Base-by-base conservation (phyloP, 2,888 invertebrate species). In the Pollenia labialis region DNA sequence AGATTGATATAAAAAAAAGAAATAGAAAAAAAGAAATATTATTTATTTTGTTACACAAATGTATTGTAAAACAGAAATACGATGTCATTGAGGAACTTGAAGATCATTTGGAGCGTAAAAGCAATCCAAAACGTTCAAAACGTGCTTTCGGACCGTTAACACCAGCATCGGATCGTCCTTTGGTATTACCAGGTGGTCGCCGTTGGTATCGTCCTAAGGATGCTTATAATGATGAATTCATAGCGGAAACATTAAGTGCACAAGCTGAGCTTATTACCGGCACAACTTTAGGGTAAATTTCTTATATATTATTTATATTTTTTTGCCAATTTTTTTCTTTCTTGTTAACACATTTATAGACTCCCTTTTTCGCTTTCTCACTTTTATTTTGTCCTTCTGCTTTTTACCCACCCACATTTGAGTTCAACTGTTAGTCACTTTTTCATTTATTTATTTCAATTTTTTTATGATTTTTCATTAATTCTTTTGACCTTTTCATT, bases 261-360 rank as follows among this genome's bases (percentile, higher is more conserved):
- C 98, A 98, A 92, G 96, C 97, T 1, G 97, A 98, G 94, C 95
- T 98, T 58, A 96, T 98, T 85, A 95, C 96, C 79, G 97, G 97
- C 88, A 96, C 96, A 89, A 96, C 97, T 84, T 95, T 97, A 92
- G 98, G 98, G 98, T 98, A 95, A 94, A 91, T 87, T 87, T 52
- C 0, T 77, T 64, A 71, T 72, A 69, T 81, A 62, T 79, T 71
- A 23, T 48, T 52, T 32, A 32, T 32, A 32, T 32, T 56, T 56
- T 23, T 23, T 23, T 2, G 23, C 23, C 23, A 23, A 64, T 14
- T 82, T 32, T 32, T 6, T 75, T 52, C 56, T 48, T 11, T 52
- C 7, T n/a, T 81, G 7, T 75, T n/a, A 50, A 42, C 9, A 16
- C 44, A 52, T 12, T 77, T 42, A 46, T 23, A 7, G 18, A 11